Conservation (phyloP, 2,113 vertebrate genomes). For the Cyanoderma ruficeps region DNA sequence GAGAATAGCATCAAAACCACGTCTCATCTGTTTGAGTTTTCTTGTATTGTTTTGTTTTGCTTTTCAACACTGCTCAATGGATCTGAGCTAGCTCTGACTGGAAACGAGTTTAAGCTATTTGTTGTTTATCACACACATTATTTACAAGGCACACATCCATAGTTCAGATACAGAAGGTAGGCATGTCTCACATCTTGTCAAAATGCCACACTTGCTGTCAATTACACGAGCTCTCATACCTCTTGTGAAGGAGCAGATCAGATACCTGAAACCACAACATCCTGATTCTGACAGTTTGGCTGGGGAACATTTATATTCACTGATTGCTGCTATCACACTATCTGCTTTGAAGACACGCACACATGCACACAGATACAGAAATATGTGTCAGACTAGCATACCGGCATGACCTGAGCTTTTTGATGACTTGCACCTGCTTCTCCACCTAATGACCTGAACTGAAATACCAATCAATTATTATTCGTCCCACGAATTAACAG, state of each 20-base stretch:
- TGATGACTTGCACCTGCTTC: not conserved
- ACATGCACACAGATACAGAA: not conserved
- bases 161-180: not conserved
- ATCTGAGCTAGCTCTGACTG: not conserved
- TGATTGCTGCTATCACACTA: not conserved
- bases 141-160: not conserved
- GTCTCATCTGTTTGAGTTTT: not conserved
- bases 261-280: not conserved
- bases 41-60: not conserved
- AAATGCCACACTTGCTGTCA: not conserved
- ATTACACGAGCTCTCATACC: not conserved
- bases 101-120: slow-evolving; percentile 28
- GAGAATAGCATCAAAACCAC: not conserved
- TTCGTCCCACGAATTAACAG: not conserved
- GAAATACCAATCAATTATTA: not conserved
- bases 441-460: not conserved
- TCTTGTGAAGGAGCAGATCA: not conserved
- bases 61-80: not conserved
- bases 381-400: not conserved
- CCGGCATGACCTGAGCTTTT: not conserved
- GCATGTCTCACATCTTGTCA: not conserved
- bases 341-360: not conserved
- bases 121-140: not conserved
- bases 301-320: not conserved
- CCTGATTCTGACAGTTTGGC: not conserved